These are phyloP conservation scores for Sphaerodactylus townsendi DNA, from an alignment of 2,113 vertebrate genomes.

Conservation along the genomic window DNA sequence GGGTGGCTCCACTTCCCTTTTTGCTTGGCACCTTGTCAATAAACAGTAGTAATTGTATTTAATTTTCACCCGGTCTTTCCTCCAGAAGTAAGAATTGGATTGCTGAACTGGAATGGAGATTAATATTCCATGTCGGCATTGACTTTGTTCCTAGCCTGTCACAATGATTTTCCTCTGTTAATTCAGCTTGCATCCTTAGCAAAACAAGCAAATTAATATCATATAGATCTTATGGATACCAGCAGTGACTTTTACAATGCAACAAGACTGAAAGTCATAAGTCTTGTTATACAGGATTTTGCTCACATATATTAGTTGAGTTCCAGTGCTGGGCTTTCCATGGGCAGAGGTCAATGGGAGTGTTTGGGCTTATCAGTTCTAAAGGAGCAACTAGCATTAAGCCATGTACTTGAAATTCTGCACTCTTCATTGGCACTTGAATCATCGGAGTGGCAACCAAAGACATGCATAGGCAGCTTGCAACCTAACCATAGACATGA, in stretches of 20 bases:
- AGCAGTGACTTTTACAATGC: not conserved
- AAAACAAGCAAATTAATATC: not conserved
- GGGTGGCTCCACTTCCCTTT: no score
- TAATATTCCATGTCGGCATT: not conserved
- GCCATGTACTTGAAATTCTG: not conserved
- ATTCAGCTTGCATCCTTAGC: not conserved
- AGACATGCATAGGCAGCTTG: no score
- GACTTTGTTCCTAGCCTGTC: not conserved
- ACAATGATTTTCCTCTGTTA: not conserved
- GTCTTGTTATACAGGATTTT: not conserved
- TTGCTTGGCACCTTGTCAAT: no score
- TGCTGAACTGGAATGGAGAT: not conserved
- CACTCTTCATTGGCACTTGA: no score
- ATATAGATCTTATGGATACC: not conserved
- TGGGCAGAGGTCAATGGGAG: not conserved
- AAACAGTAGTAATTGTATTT: no score
- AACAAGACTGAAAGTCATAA: not conserved
- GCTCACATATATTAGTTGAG: not conserved
- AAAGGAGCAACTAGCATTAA: not conserved
- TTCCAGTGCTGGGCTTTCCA: not conserved
- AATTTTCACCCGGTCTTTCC: no score
- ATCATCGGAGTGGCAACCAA: no score
- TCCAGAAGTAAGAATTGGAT: not conserved
- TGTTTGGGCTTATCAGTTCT: not conserved
- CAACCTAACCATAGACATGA: no score